phyloP scores from a whole-genome alignment of 1,140 invertebrate species.

The Leptestheria dahalacensis region DNA sequence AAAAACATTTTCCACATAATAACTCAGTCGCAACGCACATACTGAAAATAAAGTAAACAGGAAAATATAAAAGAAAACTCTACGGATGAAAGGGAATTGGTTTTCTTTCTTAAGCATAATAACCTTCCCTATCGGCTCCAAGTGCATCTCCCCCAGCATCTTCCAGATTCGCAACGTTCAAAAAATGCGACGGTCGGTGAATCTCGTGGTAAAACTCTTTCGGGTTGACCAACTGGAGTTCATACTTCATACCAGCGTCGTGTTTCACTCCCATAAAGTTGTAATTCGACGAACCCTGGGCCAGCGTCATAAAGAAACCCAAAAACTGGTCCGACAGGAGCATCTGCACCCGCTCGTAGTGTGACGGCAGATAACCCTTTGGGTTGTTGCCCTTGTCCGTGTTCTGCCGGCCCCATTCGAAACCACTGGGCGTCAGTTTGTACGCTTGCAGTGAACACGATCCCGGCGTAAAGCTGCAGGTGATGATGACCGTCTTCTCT shows the following conservation, averaged over 20 bases:
- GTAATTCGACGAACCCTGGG: slow-evolving; percentile 96
- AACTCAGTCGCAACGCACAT: too few relatives aligned
- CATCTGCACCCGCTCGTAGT: slow-evolving; percentile 99
- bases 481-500: slow-evolving; percentile 96
- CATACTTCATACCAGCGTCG: slow-evolving; percentile 97
- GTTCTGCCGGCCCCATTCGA: slow-evolving; percentile 96
- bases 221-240: slow-evolving; percentile 85
- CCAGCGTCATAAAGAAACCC: slow-evolving; percentile 97
- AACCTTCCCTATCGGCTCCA: slow-evolving; percentile 71
- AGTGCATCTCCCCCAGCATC: slow-evolving; percentile 58
- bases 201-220: slow-evolving; percentile 99
- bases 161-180: slow-evolving; percentile 91
- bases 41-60: too few relatives aligned
- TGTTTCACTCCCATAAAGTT: slow-evolving; percentile 86
- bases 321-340: slow-evolving; percentile 91
- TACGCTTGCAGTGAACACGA: slow-evolving; percentile 95
- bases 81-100: background rate
- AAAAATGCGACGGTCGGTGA: slow-evolving; percentile 90
- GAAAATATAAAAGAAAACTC: background rate
- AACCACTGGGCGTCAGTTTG: slow-evolving; percentile 93
- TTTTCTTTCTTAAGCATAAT: slow-evolving; percentile 41
- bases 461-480: slow-evolving; percentile 95
- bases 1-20: too few relatives aligned
- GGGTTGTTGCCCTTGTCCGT: slow-evolving; percentile 98
- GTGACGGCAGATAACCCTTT: slow-evolving; percentile 94